These are phyloP conservation scores for Chiloscyllium punctatum DNA, from an alignment of 2,797 vertebrate species.

Conservation along the genomic window DNA sequence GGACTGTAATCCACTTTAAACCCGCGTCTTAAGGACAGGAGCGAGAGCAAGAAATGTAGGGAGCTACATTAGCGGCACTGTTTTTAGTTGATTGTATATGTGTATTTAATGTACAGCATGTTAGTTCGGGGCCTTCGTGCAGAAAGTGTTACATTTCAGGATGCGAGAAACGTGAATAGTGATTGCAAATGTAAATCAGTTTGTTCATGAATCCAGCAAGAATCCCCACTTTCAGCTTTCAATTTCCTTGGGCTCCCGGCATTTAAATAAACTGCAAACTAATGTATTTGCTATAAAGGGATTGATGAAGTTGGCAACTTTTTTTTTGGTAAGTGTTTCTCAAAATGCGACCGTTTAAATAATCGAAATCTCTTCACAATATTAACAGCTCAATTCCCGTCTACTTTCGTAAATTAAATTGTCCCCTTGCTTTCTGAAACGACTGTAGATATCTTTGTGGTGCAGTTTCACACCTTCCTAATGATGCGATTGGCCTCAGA, in stretches of 20 bases:
- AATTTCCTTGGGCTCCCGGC: not conserved
- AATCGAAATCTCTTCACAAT: not conserved
- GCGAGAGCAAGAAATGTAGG: not conserved
- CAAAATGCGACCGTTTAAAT: not conserved
- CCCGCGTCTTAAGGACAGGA: not conserved
- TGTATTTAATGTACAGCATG: not conserved
- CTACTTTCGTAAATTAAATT: no score
- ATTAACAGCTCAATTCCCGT: no score
- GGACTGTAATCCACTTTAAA: not conserved
- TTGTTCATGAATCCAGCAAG: not conserved
- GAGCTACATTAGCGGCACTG: not conserved
- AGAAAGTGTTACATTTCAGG: not conserved
- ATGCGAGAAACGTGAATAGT: not conserved
- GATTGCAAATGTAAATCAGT: not conserved
- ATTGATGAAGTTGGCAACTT: not conserved
- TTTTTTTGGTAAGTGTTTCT: not conserved
- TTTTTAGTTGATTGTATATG: not conserved
- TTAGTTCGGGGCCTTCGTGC: not conserved
- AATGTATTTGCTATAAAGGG: not conserved
- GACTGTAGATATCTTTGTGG: not conserved
- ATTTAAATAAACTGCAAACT: not conserved
- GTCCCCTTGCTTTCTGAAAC: not conserved
- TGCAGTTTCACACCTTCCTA: slow-evolving; percentile 12
- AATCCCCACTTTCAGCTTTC: not conserved
- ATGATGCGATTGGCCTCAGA: slow-evolving; percentile 3